Evolutionary conservation across 1,140 invertebrate species (phyloP), one percentile per base, ranked within the genome.

Genomic region (Wasmannia auropunctata): DNA sequence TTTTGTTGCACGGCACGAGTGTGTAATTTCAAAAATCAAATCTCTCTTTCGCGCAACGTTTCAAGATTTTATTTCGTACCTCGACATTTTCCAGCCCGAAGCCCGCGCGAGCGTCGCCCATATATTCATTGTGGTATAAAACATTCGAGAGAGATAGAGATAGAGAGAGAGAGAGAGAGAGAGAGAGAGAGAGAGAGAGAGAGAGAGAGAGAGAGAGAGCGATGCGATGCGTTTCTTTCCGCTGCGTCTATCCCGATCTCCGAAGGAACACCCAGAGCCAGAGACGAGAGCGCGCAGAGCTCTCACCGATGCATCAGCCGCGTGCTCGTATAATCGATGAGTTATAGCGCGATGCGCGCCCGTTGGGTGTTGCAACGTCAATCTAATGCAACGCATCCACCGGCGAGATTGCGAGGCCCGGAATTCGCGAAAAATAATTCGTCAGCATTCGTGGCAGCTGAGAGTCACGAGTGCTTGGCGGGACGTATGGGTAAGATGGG

Each of bases 341-440:
- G 77, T 80, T 69, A 69, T 51, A 81, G 49, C 65, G 43, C 75
- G 58, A 63, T 31, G 58, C 40, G 46, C n/a, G n/a, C n/a, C 19
- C 40, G 10, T 7, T 63, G 19, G 46, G 2, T 56, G 49, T 34
- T 54, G 65, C 43, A 56, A 37, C 69, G 67, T 83, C 51, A 72
- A 83, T 72, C 69, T 58, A 58, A 70, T n/a, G 67, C 67, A 46
- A 72, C 37, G 28, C 65, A 60, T 83, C 51, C 25, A 54, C 51
- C 67, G 79, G 7, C 54, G 79, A 46, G 67, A 83, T 83, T 72
- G 51, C 54, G 79, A 58, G 51, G 77, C 65, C n/a, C 62, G 58
- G 56, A 85, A 69, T 43, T 77, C 49, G 76, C 58, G 87, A 91
- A 87, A 90, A 89, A 91, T 91, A 87, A 86, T 89, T 87, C 87